Conservation (phyloP, 2,888 invertebrate species). For the Sympetrum striolatum region DNA sequence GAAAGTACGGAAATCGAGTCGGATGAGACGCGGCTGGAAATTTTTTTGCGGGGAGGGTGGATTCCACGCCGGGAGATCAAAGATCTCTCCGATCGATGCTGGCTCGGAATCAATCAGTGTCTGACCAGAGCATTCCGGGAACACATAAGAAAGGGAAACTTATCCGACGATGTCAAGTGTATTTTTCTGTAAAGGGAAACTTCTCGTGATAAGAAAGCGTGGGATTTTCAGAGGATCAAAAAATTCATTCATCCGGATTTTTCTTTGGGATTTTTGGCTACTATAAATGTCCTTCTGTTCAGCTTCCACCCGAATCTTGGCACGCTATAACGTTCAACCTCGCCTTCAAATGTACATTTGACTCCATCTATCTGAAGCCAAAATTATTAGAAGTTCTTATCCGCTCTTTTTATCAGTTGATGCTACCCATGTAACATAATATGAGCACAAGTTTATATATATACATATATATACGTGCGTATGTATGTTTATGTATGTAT, state of each 20-base stretch:
- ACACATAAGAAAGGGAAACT: neutral
- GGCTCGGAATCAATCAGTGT: neutral
- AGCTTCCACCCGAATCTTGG: neutral
- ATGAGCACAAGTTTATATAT: constrained; percentile 20
- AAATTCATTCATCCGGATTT: too few relatives aligned
- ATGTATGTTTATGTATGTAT: neutral
- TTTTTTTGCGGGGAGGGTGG: too few relatives aligned
- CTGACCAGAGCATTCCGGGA: neutral
- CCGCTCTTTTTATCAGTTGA: neutral
- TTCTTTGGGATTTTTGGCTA: too few relatives aligned
- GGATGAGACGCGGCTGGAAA: too few relatives aligned
- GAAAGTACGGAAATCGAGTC: too few relatives aligned
- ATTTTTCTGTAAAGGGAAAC: neutral
- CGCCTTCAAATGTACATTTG: neutral
- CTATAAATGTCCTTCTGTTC: neutral
- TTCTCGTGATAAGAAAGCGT: neutral
- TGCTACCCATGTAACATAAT: neutral
- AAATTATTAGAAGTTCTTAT: neutral
- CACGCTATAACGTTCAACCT: neutral
- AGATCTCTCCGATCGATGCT: neutral
- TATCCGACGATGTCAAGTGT: too few relatives aligned
- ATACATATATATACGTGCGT: neutral
- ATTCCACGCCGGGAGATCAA: neutral
- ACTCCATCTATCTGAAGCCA: neutral
- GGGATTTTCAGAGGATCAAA: too few relatives aligned